Conservation (phyloP, 2,113 vertebrate species). For the Fregata magnificens region DNA sequence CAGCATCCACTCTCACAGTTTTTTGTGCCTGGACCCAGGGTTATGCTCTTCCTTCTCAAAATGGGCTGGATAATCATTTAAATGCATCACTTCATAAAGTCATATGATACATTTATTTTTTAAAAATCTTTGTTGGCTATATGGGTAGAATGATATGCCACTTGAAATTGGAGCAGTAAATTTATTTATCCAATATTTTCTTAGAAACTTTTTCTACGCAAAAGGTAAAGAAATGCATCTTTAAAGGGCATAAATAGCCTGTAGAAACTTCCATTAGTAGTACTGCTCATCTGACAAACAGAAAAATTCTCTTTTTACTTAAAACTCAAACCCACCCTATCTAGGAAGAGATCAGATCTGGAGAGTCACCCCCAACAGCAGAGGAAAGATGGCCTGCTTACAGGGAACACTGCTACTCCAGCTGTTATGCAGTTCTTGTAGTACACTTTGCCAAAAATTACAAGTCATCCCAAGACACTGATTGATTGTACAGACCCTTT, state of each 20-base stretch:
- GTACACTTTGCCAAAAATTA: neutral
- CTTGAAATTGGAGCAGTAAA: neutral
- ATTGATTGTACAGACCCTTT: neutral
- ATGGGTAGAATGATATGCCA: neutral
- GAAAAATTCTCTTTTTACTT: neutral
- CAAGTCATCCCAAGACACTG: neutral
- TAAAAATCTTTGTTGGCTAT: neutral
- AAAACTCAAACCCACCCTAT: neutral
- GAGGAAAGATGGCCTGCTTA: neutral
- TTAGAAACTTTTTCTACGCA: neutral
- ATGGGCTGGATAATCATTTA: neutral
- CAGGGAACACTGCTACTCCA: neutral
- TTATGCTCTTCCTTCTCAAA: neutral
- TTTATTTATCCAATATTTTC: neutral
- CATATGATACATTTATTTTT: neutral
- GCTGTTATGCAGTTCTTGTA: neutral
- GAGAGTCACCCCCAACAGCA: neutral
- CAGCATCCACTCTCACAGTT: neutral
- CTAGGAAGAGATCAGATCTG: neutral
- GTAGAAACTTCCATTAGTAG: neutral
- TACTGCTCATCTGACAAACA: neutral
- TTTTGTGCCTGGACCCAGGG: neutral
- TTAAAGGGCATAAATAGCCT: neutral
- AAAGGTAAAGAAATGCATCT: neutral
- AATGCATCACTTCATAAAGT: neutral